Percentiles rank a stretch among this genome's conserved stretches.
Conservation (phyloP, 2,797 vertebrate genomes). For the Yasuhikotakia modesta region DNA sequence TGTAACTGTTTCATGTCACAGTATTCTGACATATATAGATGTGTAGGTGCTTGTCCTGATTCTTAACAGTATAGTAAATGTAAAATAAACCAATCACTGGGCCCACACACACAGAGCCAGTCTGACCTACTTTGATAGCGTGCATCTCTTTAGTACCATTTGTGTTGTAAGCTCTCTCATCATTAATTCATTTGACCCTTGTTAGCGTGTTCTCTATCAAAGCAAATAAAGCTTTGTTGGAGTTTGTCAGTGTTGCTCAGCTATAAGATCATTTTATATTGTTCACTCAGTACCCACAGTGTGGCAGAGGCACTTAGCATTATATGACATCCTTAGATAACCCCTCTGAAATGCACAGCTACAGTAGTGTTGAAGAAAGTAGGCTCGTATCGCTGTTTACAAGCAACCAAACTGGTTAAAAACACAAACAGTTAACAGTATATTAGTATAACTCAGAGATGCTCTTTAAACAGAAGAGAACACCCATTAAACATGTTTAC, state of each 20-base stretch:
- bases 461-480: background rate
- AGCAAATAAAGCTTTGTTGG: constrained; percentile 31
- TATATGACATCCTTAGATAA: constrained; percentile 10
- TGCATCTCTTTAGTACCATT: constrained; percentile 29
- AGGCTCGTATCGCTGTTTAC: too few species aligned
- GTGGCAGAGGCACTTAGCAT: constrained; percentile 44
- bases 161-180: constrained; percentile 48
- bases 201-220: constrained; percentile 34
- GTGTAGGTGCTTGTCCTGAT: background rate
- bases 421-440: background rate
- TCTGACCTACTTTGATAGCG: background rate
- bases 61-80: background rate
- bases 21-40: constrained; percentile 10
- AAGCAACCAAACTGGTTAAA: background rate
- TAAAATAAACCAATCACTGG: background rate
- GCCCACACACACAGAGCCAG: background rate
- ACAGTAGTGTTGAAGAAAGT: background rate
- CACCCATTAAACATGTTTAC: too few species aligned
- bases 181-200: constrained; percentile 52
- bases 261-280: background rate
- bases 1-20: constrained; percentile 1
- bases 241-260: background rate
- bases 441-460: background rate
- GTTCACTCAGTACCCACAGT: background rate
- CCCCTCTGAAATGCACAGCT: constrained; percentile 18